Evolutionary conservation across 2,797 vertebrate species (phyloP).

Genomic region (Hydrophis major): DNA sequence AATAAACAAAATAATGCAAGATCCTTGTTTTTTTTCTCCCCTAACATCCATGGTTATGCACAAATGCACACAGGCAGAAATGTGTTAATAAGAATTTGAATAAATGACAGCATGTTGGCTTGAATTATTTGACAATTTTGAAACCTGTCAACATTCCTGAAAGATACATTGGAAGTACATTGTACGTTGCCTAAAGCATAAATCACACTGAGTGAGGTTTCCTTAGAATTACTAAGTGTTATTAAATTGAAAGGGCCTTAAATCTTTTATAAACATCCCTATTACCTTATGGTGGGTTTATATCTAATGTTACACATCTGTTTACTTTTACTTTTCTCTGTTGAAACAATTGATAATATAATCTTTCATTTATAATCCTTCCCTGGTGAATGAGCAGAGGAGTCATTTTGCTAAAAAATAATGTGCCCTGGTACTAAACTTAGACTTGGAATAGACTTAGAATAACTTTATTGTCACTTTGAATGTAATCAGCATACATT

Average conservation of each 20-base stretch:
- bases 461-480: too few relatives aligned
- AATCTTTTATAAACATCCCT: conserved; percentile 11
- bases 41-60: background rate
- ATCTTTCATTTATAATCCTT: background rate
- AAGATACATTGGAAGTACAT: background rate
- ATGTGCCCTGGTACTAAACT: background rate
- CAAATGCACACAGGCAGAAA: background rate
- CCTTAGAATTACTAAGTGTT: conserved; percentile 18
- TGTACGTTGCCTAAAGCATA: background rate
- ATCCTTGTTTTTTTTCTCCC: background rate
- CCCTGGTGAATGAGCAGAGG: background rate
- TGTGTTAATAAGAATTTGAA: background rate
- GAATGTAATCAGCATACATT: too few relatives aligned
- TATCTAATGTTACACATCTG: background rate
- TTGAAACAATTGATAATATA: background rate
- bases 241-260: background rate
- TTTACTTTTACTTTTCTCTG: background rate
- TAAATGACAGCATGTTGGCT: conserved; percentile 5
- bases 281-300: background rate
- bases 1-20: background rate
- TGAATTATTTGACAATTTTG: conserved; percentile 26
- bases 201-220: background rate
- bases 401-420: background rate
- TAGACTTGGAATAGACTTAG: too few relatives aligned
- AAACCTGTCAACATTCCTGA: conserved; percentile 2